These are phyloP conservation scores for Chiropotes sagulatus DNA, from an alignment of 2,797 vertebrate species.

Conservation along the genomic window DNA sequence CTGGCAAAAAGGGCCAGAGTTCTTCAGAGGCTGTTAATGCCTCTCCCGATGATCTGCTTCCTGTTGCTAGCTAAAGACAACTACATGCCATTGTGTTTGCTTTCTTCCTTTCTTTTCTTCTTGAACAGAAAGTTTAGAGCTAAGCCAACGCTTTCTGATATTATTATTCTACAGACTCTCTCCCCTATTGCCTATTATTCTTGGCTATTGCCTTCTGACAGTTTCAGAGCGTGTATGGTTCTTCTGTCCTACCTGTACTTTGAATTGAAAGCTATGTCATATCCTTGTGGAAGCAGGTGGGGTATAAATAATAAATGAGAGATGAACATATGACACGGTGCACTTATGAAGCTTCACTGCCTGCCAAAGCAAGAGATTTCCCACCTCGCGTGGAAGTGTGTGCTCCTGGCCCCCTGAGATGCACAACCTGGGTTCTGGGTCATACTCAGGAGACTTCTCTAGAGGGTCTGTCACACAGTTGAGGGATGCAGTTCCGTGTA, in stretches of 20 bases:
- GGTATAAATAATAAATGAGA: constrained; percentile 45
- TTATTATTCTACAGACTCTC: not conserved
- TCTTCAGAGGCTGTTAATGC: not conserved
- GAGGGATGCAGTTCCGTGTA: not conserved
- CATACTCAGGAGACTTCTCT: not conserved
- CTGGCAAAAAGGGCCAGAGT: not conserved
- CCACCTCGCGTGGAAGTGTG: too few species aligned
- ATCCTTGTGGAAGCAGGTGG: constrained; percentile 55
- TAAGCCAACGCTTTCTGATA: not conserved
- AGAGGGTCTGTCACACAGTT: not conserved
- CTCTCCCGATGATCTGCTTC: not conserved
- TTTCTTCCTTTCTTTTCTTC: not conserved
- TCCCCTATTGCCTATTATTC: not conserved
- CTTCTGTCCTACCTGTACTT: constrained; percentile 8
- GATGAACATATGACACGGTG: not conserved
- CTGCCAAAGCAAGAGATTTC: not conserved
- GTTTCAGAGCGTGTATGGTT: not conserved
- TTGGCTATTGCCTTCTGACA: not conserved
- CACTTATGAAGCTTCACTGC: not conserved
- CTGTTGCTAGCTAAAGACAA: not conserved
- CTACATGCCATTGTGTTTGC: not conserved
- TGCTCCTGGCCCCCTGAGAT: not conserved
- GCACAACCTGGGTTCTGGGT: not conserved
- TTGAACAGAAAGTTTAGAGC: not conserved
- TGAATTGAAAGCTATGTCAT: not conserved